phyloP scores from a whole-genome alignment of 2,888 invertebrate species.

The Troides helena region DNA sequence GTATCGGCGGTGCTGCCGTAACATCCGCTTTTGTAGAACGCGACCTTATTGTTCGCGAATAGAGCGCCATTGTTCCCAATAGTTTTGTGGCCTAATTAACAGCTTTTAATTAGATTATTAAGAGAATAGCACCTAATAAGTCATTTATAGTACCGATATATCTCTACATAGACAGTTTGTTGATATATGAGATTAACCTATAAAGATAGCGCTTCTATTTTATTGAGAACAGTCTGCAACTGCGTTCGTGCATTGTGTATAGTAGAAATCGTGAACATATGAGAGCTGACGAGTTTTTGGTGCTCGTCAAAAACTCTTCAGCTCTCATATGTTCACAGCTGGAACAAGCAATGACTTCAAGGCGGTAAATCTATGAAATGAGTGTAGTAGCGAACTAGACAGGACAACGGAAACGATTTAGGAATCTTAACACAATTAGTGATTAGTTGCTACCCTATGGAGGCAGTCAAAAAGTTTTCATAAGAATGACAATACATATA shows the following conservation, averaged over 20 bases:
- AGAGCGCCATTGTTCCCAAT: constrained; percentile 26
- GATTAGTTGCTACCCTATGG: too few species aligned
- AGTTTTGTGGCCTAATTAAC: constrained; percentile 29
- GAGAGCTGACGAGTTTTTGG: too few species aligned
- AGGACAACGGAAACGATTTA: too few species aligned
- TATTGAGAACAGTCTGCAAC: not conserved
- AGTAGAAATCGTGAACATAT: too few species aligned
- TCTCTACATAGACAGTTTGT: not conserved
- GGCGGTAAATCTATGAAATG: too few species aligned
- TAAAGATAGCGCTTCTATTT: not conserved
- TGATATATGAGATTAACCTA: not conserved
- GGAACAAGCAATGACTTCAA: too few species aligned
- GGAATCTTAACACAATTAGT: too few species aligned
- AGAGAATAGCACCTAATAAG: constrained; percentile 12
- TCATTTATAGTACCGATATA: constrained; percentile 6
- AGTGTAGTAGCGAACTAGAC: too few species aligned
- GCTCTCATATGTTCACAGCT: too few species aligned
- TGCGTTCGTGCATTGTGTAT: not conserved
- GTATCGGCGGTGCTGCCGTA: constrained; percentile 15
- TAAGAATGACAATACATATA: too few species aligned
- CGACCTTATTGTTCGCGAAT: constrained; percentile 25
- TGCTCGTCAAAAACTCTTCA: too few species aligned
- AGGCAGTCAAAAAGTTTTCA: too few species aligned
- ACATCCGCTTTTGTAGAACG: constrained; percentile 18
- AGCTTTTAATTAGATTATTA: constrained; percentile 26